A percentile compares a stretch with the other conserved stretches of the same genome.
Conservation (phyloP, 2,888 invertebrate genomes). For the Hemistola chrysoprasaria region DNA sequence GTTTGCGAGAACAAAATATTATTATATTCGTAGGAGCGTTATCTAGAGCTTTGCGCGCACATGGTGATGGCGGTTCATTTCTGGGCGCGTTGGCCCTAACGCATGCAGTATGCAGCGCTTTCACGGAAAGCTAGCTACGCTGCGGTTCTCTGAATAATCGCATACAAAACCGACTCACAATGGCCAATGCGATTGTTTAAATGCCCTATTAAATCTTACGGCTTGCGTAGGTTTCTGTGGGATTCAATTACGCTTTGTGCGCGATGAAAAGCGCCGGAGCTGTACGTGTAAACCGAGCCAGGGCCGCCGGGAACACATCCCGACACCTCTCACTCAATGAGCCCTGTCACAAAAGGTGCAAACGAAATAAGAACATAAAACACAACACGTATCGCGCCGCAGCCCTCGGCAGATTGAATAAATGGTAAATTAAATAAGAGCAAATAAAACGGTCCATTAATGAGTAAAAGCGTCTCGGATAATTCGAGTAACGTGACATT, state of each 20-base stretch:
- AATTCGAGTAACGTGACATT: constrained; percentile 67
- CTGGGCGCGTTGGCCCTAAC: constrained; percentile 60
- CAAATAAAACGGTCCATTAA: constrained; percentile 77
- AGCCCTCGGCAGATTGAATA: constrained; percentile 72
- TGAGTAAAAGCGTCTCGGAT: constrained; percentile 69
- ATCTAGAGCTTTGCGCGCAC: constrained; percentile 49
- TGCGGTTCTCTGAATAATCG: constrained; percentile 77
- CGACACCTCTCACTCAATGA: constrained; percentile 80
- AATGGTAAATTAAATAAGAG: constrained; percentile 82
- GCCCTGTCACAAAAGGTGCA: constrained; percentile 79
- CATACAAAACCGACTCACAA: constrained; percentile 76
- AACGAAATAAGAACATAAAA: constrained; percentile 67
- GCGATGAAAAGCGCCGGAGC: constrained; percentile 77
- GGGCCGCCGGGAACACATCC: constrained; percentile 73
- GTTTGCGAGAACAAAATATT: constrained; percentile 35
- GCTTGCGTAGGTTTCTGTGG: constrained; percentile 79
- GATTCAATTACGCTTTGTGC: constrained; percentile 82
- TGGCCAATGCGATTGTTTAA: constrained; percentile 81
- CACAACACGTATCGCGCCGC: constrained; percentile 66
- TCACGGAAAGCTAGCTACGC: constrained; percentile 66
- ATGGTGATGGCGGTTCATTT: constrained; percentile 45
- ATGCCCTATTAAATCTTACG: constrained; percentile 82
- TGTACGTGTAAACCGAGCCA: constrained; percentile 75
- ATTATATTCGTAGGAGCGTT: constrained; percentile 37
- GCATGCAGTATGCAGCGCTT: constrained; percentile 49